A percentile compares a stretch with the other conserved stretches of the same genome.
Conservation (phyloP, 2,888 invertebrate species). For the Eupithecia tripunctaria region DNA sequence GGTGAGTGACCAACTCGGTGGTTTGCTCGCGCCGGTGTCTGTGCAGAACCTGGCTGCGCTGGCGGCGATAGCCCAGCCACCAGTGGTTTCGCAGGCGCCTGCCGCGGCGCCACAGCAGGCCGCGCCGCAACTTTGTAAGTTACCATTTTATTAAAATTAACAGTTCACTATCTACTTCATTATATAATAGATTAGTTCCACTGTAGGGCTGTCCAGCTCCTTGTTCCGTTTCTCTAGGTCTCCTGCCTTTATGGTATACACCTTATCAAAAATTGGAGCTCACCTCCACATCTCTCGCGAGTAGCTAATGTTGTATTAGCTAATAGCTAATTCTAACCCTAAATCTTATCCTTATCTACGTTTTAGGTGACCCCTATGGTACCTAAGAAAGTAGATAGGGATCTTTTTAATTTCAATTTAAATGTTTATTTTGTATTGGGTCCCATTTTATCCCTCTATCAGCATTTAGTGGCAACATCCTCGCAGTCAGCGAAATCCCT, state of each 20-base stretch:
- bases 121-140: conserved; percentile 79
- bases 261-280: neutral
- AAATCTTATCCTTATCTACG: neutral
- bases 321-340: neutral
- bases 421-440: too few relatives aligned
- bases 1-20: conserved; percentile 91
- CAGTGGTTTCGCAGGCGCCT: conserved; percentile 81
- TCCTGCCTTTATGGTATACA: neutral
- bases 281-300: neutral
- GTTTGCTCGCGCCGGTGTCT: conserved; percentile 92
- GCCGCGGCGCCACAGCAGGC: conserved; percentile 68
- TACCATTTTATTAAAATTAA: neutral
- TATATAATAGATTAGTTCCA: neutral
- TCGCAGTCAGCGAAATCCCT: conserved; percentile 52
- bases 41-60: conserved; percentile 96
- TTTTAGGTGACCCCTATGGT: too few relatives aligned
- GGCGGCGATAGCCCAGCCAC: conserved; percentile 90
- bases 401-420: neutral
- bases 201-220: neutral
- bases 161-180: neutral
- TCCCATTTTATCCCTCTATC: neutral
- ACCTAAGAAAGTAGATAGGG: too few relatives aligned
- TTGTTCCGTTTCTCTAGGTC: neutral
- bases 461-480: conserved; percentile 10
- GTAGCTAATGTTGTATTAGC: too few relatives aligned